These are phyloP conservation scores for Halcyon leucocephala DNA, from an alignment of 2,797 vertebrate genomes.

Conservation along the genomic window DNA sequence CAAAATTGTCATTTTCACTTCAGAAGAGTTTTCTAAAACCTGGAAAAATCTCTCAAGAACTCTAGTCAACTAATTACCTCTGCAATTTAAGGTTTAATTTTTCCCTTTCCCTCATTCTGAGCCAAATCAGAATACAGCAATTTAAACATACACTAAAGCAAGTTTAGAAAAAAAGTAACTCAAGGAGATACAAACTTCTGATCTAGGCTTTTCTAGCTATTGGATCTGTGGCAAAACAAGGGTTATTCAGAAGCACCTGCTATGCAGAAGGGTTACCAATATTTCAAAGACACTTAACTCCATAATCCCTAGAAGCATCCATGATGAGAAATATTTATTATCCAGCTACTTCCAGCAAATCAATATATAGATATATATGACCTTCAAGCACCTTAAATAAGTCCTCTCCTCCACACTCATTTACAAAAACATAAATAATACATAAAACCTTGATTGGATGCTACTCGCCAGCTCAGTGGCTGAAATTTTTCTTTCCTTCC, in stretches of 20 bases:
- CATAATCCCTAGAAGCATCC: background rate
- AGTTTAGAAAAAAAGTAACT: background rate
- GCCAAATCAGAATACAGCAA: background rate
- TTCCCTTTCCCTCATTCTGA: background rate
- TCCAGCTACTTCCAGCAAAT: background rate
- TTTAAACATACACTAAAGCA: background rate
- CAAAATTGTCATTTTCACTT: background rate
- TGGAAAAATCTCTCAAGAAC: background rate
- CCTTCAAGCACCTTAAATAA: background rate
- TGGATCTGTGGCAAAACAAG: background rate
- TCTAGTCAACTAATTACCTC: background rate
- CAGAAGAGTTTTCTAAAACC: background rate
- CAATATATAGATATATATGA: background rate
- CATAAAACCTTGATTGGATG: background rate
- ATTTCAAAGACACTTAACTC: background rate
- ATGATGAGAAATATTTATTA: background rate
- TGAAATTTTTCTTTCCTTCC: background rate
- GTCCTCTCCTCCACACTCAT: background rate
- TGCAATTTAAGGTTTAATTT: background rate
- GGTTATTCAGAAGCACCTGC: background rate
- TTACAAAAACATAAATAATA: background rate
- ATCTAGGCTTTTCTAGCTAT: background rate
- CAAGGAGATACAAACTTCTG: background rate
- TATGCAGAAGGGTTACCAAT: background rate
- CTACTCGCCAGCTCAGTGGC: background rate